Conservation (phyloP, 1,140 invertebrate species). For the Drosophila subobscura region DNA sequence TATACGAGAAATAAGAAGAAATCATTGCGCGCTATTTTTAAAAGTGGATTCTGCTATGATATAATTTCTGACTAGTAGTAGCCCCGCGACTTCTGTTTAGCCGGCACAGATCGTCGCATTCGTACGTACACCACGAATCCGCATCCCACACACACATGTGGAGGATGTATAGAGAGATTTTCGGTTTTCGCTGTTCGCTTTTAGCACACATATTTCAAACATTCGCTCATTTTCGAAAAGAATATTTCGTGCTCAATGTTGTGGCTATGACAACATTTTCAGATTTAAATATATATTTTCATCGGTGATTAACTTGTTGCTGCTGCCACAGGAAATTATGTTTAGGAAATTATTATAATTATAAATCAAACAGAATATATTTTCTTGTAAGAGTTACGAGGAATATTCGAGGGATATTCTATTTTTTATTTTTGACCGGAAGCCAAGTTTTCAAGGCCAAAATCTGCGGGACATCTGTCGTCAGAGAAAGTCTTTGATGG, state of each 20-base stretch:
- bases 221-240: slow-evolving; percentile 61
- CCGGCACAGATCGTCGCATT: slow-evolving; percentile 39
- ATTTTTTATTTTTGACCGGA: too few relatives aligned
- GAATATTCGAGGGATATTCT: too few relatives aligned
- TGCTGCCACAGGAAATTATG: neutral
- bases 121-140: slow-evolving; percentile 5
- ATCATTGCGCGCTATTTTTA: slow-evolving; percentile 64
- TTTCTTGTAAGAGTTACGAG: slow-evolving; percentile 9
- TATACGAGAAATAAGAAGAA: slow-evolving; percentile 40
- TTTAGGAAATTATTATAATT: neutral
- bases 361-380: neutral
- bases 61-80: slow-evolving; percentile 60
- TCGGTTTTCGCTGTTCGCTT: slow-evolving; percentile 57
- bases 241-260: neutral
- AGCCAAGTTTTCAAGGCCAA: too few relatives aligned
- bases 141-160: slow-evolving; percentile 12
- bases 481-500: too few relatives aligned
- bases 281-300: slow-evolving; percentile 15
- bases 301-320: slow-evolving; percentile 45
- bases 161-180: slow-evolving; percentile 46
- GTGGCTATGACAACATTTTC: slow-evolving; percentile 41
- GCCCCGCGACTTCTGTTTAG: slow-evolving; percentile 55
- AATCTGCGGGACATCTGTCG: too few relatives aligned
- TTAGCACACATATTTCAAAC: slow-evolving; percentile 55
- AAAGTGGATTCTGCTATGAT: slow-evolving; percentile 65